A percentile compares a stretch with the other conserved stretches of the same genome.
These are phyloP conservation scores for Atlantisia rogersi DNA, from an alignment of 2,113 vertebrate genomes.

Conservation along the genomic window DNA sequence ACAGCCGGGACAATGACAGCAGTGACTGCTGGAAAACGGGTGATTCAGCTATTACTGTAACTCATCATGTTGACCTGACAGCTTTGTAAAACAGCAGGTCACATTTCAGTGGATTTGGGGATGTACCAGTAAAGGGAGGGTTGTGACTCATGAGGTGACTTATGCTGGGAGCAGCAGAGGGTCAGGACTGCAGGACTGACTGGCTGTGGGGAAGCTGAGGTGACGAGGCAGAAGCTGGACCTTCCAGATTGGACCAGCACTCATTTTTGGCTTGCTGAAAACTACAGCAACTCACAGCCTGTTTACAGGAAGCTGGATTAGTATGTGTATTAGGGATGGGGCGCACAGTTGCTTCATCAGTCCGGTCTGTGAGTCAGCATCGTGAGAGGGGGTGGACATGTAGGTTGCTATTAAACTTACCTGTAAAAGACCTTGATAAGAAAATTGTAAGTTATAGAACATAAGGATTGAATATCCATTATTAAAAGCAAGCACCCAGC, in stretches of 20 bases:
- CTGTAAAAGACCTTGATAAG: not conserved
- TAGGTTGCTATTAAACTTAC: not conserved
- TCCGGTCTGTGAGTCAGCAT: not conserved
- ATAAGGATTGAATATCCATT: not conserved
- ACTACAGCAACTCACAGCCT: not conserved
- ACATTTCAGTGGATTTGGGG: not conserved
- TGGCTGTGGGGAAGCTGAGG: not conserved
- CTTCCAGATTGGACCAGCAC: not conserved
- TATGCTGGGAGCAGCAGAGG: not conserved
- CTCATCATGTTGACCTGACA: not conserved
- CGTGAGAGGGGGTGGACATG: not conserved
- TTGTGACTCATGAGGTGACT: not conserved
- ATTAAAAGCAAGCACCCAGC: not conserved
- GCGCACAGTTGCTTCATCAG: not conserved
- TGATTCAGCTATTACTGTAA: conserved; percentile 4
- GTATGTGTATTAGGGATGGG: accelerated
- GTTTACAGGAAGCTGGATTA: not conserved
- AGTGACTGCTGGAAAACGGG: not conserved
- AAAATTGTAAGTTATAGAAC: not conserved
- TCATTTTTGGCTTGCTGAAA: not conserved
- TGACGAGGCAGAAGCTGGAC: not conserved
- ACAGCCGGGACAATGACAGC: not conserved
- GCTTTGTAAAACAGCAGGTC: not conserved
- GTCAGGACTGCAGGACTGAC: accelerated
- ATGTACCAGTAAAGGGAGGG: not conserved